Evolutionary conservation across 2,888 invertebrate genomes (phyloP).

Genomic region (Lasioglossum zephyrum): DNA sequence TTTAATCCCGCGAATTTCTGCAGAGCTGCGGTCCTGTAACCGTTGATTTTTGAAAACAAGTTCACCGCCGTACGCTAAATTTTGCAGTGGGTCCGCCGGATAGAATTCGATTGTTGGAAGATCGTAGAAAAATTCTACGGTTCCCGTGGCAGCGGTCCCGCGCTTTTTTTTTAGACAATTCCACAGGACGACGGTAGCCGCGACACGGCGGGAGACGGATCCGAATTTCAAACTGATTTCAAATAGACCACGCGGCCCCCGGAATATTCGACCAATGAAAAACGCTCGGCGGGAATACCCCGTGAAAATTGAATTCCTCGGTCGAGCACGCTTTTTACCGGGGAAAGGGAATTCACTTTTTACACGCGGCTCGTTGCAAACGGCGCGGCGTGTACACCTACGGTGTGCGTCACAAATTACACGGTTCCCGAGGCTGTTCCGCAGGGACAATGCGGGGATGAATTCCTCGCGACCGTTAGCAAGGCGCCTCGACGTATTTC

Average conservation of each 20-base stretch:
- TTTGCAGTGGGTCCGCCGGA: neutral
- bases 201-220: neutral
- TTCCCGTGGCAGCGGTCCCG: neutral
- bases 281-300: conserved; percentile 3
- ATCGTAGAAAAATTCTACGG: neutral
- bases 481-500: conserved; percentile 51
- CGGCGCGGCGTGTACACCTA: neutral
- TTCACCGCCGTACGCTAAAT: neutral
- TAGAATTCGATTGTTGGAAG: conserved; percentile 1
- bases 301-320: conserved; percentile 25
- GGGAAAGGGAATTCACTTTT: conserved; percentile 14
- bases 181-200: neutral
- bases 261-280: conserved; percentile 15
- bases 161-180: neutral
- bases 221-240: conserved; percentile 31
- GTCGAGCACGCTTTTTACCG: conserved; percentile 4
- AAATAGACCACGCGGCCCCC: neutral
- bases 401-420: conserved; percentile 37
- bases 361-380: neutral
- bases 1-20: neutral
- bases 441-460: conserved; percentile 15
- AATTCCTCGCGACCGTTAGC: conserved; percentile 52
- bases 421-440: conserved; percentile 20
- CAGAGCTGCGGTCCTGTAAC: neutral
- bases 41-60: neutral